Percentiles rank a stretch among this genome's conserved stretches.
Evolutionary conservation across 2,797 vertebrate genomes (phyloP).

Genomic region (Sebastolobus alascanus): DNA sequence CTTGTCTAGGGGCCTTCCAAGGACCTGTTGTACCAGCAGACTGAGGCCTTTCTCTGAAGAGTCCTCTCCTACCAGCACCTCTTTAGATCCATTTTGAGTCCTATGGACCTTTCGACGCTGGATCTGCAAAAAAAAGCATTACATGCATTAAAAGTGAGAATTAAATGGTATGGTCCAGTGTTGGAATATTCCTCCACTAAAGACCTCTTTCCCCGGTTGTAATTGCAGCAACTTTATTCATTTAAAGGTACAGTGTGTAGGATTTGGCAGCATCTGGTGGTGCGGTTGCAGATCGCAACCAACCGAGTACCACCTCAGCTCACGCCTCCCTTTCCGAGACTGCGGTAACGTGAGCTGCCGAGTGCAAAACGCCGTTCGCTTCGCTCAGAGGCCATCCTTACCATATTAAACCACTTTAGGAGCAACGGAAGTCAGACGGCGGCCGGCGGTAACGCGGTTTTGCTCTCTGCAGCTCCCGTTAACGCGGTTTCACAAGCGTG

Average conservation of each 20-base stretch:
- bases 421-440: too few relatives aligned
- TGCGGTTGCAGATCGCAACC: too few relatives aligned
- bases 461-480: too few relatives aligned
- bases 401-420: too few relatives aligned
- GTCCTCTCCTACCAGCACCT: constrained; percentile 76
- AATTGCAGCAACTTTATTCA: background rate
- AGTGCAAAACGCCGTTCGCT: too few relatives aligned
- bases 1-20: constrained; percentile 91
- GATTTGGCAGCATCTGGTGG: too few relatives aligned
- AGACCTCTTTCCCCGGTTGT: background rate
- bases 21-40: constrained; percentile 88
- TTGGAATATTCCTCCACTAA: background rate
- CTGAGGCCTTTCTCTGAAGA: constrained; percentile 88
- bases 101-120: constrained; percentile 62
- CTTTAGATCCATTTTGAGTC: constrained; percentile 32
- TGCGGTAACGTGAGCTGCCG: too few relatives aligned
- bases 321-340: too few relatives aligned
- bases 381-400: too few relatives aligned
- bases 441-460: too few relatives aligned
- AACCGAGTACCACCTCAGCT: too few relatives aligned
- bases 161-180: background rate
- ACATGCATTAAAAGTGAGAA: background rate
- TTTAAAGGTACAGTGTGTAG: background rate
- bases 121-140: constrained; percentile 64
- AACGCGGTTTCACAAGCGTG: too few relatives aligned